phyloP scores from a whole-genome alignment of 1,140 invertebrate genomes.

The Hestina assimilis region DNA sequence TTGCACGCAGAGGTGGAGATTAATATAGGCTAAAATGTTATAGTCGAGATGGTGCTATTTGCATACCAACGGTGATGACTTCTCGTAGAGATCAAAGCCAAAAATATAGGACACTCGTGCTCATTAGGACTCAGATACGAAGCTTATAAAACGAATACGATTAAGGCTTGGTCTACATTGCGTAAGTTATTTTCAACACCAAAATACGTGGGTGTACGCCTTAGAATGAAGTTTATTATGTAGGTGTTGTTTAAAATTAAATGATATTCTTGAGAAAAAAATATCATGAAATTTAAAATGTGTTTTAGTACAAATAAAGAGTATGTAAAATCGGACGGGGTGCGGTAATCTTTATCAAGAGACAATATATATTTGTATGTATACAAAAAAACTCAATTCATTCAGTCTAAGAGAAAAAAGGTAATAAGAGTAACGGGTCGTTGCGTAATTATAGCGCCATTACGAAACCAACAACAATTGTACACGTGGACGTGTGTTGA shows the following conservation, averaged over 20 bases:
- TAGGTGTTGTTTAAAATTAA: background rate
- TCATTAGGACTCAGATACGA: slow-evolving; percentile 18
- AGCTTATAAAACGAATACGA: background rate
- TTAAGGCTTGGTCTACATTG: background rate
- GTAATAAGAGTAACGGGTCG: background rate
- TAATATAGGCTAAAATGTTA: background rate
- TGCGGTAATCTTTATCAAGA: too few relatives aligned
- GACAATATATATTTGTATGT: too few relatives aligned
- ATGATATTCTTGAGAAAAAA: too few relatives aligned
- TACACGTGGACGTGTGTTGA: slow-evolving; percentile 40
- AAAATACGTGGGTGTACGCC: background rate
- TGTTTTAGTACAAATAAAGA: too few relatives aligned
- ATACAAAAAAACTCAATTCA: background rate
- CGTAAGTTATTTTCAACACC: background rate
- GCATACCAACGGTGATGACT: background rate
- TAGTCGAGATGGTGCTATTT: slow-evolving; percentile 7
- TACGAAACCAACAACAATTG: slow-evolving; percentile 38
- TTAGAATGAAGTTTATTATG: background rate
- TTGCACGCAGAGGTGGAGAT: too few relatives aligned
- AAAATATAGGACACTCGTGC: slow-evolving; percentile 22
- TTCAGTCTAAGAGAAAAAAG: background rate
- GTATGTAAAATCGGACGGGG: too few relatives aligned
- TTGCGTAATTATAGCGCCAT: slow-evolving; percentile 22
- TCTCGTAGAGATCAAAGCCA: slow-evolving; percentile 24
- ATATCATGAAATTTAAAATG: too few relatives aligned